Conservation (phyloP, 2,888 invertebrate genomes). For the Limnephilus auricula region DNA sequence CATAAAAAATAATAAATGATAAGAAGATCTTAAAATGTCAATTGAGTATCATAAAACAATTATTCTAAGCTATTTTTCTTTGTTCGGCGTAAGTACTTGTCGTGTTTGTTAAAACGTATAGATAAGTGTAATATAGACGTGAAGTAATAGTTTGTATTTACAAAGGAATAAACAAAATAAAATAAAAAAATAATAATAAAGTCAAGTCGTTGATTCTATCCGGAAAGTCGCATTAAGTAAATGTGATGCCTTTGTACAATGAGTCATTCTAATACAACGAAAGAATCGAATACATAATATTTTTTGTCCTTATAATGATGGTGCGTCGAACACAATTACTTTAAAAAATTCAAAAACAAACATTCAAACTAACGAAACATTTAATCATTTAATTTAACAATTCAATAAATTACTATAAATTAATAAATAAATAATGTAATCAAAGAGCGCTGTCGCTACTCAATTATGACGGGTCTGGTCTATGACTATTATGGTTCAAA, state of each 20-base stretch:
- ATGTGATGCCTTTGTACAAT: slow-evolving; percentile 44
- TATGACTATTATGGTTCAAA: slow-evolving; percentile 39
- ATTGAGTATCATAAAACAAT: slow-evolving; percentile 54
- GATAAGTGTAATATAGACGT: neutral
- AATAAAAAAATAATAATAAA: slow-evolving; percentile 49
- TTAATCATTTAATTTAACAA: slow-evolving; percentile 54
- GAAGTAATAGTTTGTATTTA: slow-evolving; percentile 26
- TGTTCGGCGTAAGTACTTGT: slow-evolving; percentile 32
- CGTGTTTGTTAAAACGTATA: neutral
- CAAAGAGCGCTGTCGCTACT: neutral
- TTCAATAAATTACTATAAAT: slow-evolving; percentile 66
- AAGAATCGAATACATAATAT: slow-evolving; percentile 59
- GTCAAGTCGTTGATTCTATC: slow-evolving; percentile 62
- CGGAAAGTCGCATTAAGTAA: slow-evolving; percentile 56
- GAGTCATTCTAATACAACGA: slow-evolving; percentile 59
- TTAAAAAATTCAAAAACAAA: slow-evolving; percentile 45
- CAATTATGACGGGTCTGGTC: slow-evolving; percentile 1
- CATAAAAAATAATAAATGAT: slow-evolving; percentile 30
- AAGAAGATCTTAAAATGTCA: slow-evolving; percentile 20
- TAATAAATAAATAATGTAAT: slow-evolving; percentile 60
- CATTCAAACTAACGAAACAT: slow-evolving; percentile 55
- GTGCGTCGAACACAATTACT: slow-evolving; percentile 42
- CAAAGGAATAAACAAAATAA: slow-evolving; percentile 52
- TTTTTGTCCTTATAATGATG: slow-evolving; percentile 44
- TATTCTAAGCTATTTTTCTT: slow-evolving; percentile 40